Base-by-base conservation (phyloP, 2,113 vertebrate genomes). In the Apaloderma vittatum region DNA sequence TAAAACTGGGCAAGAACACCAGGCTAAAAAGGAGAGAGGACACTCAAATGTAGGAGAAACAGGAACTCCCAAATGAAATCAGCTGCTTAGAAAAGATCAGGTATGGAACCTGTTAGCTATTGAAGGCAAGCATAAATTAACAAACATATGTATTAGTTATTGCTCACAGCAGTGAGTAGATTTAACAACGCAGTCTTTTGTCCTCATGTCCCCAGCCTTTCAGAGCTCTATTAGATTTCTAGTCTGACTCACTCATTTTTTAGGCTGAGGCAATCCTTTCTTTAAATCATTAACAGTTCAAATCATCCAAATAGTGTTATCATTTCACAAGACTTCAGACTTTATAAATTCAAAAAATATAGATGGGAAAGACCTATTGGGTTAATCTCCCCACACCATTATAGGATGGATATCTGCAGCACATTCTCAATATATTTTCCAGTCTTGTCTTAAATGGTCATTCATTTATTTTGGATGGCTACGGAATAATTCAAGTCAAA, bases 241-340 rank as follows among this genome's bases (percentile, higher is more conserved):
- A 29, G 45, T 76, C 74, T 96, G 95, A 94, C 63, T 92, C 80
- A 88, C 26, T 86, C 67, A 14, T 49, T 85, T 84, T 90, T 76
- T 43, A 94, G 45, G 45, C 52, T 54, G 58, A 94, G 43, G 49
- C 58, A 76, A 32, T 90, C 84, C 75, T 83, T 83, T 73, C 16
- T 87, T 84, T 30, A 66, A 62, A 63, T 73, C 70, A 90, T 80
- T 72, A 85, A 73, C 37, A 59, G 58, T 55, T 88, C 46, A 90
- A 90, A 84, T 49, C 48, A 80, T 72, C 59, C 86, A 85, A 80
- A 76, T 5, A 63, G 54, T 36, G 58, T 90, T 90, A 68, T 94
- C 78, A 84, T 90, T 84, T 76, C 58, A 80, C 58, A 88, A 57
- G 48, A 90, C 49, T 88, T 73, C 49, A 77, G 78, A 72, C 63